Evolutionary conservation across 2,113 vertebrate genomes (phyloP).

Genomic region (Chloroceryle aenea): DNA sequence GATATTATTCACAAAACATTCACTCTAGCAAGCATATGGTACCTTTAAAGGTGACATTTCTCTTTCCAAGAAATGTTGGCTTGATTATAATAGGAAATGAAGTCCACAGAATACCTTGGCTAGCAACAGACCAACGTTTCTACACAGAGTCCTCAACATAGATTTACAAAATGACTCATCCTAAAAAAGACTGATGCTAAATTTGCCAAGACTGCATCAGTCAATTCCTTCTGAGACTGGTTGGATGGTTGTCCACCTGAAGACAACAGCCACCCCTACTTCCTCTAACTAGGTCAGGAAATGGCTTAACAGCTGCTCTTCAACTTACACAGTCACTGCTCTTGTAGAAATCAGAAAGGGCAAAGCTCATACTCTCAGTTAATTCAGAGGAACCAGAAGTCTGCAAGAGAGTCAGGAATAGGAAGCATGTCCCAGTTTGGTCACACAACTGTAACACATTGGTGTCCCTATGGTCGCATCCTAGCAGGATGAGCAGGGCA

Average conservation of each 20-base stretch:
- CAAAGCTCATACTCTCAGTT: not conserved
- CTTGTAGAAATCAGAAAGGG: not conserved
- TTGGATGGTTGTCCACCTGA: not conserved
- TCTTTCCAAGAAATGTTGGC: conserved; percentile 4
- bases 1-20: not conserved
- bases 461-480: not conserved
- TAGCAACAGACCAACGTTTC: not conserved
- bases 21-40: not conserved
- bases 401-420: not conserved
- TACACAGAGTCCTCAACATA: not conserved
- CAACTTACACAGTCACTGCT: not conserved
- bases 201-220: not conserved
- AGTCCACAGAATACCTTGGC: not conserved
- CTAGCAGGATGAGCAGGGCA: not conserved
- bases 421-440: fast-evolving
- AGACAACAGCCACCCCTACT: not conserved
- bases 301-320: not conserved
- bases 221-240: not conserved
- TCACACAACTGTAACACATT: fast-evolving
- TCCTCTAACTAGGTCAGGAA: not conserved
- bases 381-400: not conserved
- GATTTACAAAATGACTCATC: not conserved
- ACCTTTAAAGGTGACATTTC: conserved; percentile 9
- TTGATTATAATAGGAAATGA: not conserved
- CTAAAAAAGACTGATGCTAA: not conserved